phyloP scores from a whole-genome alignment of 2,113 vertebrate genomes.

The Leptobrachium leishanense region DNA sequence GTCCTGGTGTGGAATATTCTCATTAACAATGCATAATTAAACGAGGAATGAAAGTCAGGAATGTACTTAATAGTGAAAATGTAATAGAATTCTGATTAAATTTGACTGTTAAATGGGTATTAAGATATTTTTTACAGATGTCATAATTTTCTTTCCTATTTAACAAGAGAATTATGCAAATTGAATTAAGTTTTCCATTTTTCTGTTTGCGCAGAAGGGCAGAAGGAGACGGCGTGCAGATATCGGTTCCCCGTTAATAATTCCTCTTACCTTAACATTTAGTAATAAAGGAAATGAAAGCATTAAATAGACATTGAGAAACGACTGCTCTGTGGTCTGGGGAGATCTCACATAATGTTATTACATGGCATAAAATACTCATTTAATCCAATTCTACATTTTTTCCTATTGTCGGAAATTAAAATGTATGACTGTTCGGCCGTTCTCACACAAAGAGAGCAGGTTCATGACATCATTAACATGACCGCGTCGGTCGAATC shows the following conservation, averaged over 20 bases:
- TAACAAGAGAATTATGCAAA: constrained; percentile 24
- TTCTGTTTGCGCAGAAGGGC: not conserved
- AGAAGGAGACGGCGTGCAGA: not conserved
- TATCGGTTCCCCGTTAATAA: not conserved
- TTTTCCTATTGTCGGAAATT: no score
- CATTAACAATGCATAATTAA: constrained; percentile 20
- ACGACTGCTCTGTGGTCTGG: not conserved
- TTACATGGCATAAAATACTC: no score
- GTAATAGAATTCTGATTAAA: constrained; percentile 18
- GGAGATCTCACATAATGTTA: not conserved
- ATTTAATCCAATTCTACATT: no score
- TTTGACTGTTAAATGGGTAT: not conserved
- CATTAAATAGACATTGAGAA: not conserved
- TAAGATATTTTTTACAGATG: constrained; percentile 1
- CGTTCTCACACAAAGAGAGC: no score
- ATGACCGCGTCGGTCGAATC: no score
- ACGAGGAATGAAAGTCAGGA: constrained; percentile 7
- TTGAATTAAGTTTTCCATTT: constrained; percentile 5
- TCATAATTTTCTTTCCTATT: not conserved
- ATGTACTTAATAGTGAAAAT: constrained; percentile 17
- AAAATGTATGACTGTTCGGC: no score
- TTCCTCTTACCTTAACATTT: not conserved
- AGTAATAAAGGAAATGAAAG: not conserved
- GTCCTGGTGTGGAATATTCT: not conserved
- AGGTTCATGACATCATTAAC: no score